Evolutionary conservation across 2,888 invertebrate species (phyloP).

Genomic region (Tethea ocularis): DNA sequence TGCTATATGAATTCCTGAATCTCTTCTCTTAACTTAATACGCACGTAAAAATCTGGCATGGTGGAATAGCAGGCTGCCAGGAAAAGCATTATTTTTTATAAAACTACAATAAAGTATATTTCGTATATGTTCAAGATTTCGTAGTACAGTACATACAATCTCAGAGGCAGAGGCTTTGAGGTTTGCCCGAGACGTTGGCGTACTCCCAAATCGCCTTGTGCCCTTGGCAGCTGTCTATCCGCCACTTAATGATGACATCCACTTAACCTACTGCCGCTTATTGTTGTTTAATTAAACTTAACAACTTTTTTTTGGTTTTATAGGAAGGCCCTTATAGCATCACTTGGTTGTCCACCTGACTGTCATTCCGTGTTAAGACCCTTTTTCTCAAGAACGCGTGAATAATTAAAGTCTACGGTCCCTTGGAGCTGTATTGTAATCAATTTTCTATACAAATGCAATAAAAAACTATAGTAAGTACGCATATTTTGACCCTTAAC

Average conservation of each 20-base stretch:
- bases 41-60: neutral
- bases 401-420: too few relatives aligned
- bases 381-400: too few relatives aligned
- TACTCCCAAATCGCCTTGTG: constrained; percentile 54
- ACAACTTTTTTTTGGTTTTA: neutral
- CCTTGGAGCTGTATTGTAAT: too few relatives aligned
- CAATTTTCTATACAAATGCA: too few relatives aligned
- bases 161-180: constrained; percentile 4
- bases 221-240: constrained; percentile 53
- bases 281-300: constrained; percentile 47
- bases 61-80: neutral
- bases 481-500: too few relatives aligned
- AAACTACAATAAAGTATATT: neutral
- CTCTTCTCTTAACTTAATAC: neutral
- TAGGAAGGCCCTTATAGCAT: too few relatives aligned
- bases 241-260: constrained; percentile 49
- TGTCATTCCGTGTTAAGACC: too few relatives aligned
- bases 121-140: constrained; percentile 7
- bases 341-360: too few relatives aligned
- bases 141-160: neutral
- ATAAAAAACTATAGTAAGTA: too few relatives aligned
- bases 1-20: neutral
- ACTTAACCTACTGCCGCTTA: constrained; percentile 41
- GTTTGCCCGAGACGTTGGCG: constrained; percentile 41
- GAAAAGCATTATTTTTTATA: neutral